Percentiles rank a stretch among this genome's conserved stretches.
Conservation (phyloP, 2,797 vertebrate species). For the Gallinago stenura region DNA sequence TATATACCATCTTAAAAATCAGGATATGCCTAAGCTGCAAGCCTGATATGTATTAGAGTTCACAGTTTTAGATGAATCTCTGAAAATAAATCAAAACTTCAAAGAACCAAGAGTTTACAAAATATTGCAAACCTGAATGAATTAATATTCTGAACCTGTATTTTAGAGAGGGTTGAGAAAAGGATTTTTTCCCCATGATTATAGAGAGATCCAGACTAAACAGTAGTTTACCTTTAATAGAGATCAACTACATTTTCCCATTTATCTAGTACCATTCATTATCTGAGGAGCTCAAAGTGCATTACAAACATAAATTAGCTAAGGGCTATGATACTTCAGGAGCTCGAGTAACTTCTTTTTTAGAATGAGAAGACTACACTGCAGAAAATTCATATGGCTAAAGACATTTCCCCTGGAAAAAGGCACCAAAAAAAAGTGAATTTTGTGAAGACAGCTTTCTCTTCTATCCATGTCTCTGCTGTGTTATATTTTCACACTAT, state of each 20-base stretch:
- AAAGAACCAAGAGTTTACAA: not conserved
- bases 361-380: not conserved
- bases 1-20: not conserved
- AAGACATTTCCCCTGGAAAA: not conserved
- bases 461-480: not conserved
- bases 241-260: not conserved
- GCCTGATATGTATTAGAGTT: not conserved
- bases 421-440: not conserved
- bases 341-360: not conserved
- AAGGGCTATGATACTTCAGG: not conserved
- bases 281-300: not conserved
- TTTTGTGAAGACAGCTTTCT: not conserved
- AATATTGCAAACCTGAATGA: not conserved
- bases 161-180: not conserved
- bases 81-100: not conserved
- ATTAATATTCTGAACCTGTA: not conserved
- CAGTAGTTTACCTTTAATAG: not conserved
- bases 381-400: not conserved
- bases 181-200: fast-evolving
- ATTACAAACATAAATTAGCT: not conserved
- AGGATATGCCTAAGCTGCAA: not conserved
- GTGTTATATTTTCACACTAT: not conserved
- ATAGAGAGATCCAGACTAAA: not conserved
- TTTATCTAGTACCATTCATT: not conserved
- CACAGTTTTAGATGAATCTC: not conserved